Conservation (phyloP, 53 echinoderm and acorn worm species). For the Antedon mediterranea region DNA sequence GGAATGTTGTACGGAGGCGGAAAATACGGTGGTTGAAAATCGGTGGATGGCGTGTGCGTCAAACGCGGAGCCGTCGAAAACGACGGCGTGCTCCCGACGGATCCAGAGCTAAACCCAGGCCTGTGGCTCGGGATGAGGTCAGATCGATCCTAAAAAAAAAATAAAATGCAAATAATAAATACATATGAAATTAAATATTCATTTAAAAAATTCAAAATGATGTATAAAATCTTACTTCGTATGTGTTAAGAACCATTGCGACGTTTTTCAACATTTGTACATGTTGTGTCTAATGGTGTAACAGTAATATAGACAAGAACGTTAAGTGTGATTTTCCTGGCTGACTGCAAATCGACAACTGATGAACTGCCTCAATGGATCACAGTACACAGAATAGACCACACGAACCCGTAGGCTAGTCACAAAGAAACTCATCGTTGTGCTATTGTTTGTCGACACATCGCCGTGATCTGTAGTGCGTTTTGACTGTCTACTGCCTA, state of each 20-base stretch:
- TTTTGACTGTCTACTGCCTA: neutral
- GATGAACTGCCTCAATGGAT: neutral
- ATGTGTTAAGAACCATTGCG: neutral
- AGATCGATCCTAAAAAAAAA: constrained; percentile 75
- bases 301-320: neutral
- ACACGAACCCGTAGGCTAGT: neutral
- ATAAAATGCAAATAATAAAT: constrained; percentile 8
- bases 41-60: constrained; percentile 93
- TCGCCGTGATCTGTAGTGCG: neutral
- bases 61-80: constrained; percentile 95
- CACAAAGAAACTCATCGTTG: neutral
- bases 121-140: constrained; percentile 86
- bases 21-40: constrained; percentile 99
- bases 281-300: neutral
- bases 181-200: neutral
- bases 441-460: neutral
- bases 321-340: neutral
- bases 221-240: neutral
- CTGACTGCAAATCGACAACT: neutral
- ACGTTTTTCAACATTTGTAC: neutral
- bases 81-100: constrained; percentile 88
- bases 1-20: constrained; percentile 99
- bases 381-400: neutral
- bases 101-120: constrained; percentile 88
- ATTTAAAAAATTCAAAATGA: neutral